phyloP scores from a whole-genome alignment of 2,797 vertebrate species.

The Momotus momota region DNA sequence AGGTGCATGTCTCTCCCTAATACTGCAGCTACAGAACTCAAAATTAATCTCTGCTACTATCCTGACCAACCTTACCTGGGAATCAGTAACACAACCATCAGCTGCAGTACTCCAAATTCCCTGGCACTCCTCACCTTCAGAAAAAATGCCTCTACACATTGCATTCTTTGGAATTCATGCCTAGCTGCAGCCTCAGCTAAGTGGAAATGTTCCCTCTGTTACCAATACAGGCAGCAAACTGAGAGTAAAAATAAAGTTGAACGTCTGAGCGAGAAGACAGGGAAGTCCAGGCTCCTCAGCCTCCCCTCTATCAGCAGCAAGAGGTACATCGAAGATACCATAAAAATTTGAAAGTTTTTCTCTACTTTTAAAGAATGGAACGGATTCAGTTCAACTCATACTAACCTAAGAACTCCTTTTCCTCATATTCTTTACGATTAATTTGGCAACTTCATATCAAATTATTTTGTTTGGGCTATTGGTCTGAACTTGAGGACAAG shows the following conservation, averaged over 20 bases:
- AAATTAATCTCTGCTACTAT: background rate
- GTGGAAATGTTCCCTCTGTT: background rate
- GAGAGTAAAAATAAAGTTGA: background rate
- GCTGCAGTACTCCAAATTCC: background rate
- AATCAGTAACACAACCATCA: background rate
- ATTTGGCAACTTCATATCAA: slow-evolving; percentile 54
- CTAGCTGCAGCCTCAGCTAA: background rate
- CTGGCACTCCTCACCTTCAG: background rate
- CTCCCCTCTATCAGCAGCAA: background rate
- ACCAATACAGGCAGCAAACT: background rate
- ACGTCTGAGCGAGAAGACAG: background rate
- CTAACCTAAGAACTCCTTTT: background rate
- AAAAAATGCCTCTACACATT: background rate
- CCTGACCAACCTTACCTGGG: background rate
- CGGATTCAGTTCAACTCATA: background rate
- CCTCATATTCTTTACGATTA: slow-evolving; percentile 19
- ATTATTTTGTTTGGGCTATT: slow-evolving; percentile 53
- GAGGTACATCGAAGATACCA: background rate
- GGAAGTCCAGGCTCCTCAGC: background rate
- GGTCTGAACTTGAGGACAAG: slow-evolving; percentile 53
- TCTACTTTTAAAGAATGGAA: background rate
- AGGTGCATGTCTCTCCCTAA: background rate
- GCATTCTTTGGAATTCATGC: background rate
- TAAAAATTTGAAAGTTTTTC: background rate
- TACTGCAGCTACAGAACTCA: background rate